Evolutionary conservation across 2,888 invertebrate genomes (phyloP).

Genomic region (Hecatera dysodea): DNA sequence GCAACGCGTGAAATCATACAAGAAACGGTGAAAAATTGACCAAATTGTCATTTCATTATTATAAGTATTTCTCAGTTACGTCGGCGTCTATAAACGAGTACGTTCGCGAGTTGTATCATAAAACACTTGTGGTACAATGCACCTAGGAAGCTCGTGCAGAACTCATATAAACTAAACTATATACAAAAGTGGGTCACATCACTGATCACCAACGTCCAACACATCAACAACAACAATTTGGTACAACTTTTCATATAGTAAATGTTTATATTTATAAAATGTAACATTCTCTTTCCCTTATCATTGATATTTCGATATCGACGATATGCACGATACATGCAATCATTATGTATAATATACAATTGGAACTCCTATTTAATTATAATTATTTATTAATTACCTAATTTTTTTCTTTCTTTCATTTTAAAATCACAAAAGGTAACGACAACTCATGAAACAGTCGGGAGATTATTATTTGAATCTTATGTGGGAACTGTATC

Average conservation of each 20-base stretch:
- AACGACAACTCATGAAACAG: conserved; percentile 83
- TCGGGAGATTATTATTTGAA: conserved; percentile 74
- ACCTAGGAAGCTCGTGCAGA: conserved; percentile 49
- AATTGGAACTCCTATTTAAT: conserved; percentile 90
- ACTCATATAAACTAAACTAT: conserved; percentile 56
- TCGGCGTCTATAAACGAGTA: conserved; percentile 33
- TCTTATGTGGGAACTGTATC: conserved; percentile 64
- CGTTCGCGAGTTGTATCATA: conserved; percentile 34
- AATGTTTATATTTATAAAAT: conserved; percentile 69
- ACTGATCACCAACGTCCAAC: not conserved
- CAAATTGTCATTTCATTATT: conserved; percentile 63
- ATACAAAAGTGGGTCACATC: conserved; percentile 35
- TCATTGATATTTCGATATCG: conserved; percentile 71
- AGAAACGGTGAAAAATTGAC: conserved; percentile 66
- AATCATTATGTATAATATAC: conserved; percentile 89
- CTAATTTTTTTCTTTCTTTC: conserved; percentile 83
- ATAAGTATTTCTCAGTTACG: conserved; percentile 10
- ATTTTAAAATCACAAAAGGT: conserved; percentile 88
- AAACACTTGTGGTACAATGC: conserved; percentile 32
- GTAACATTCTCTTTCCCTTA: conserved; percentile 64
- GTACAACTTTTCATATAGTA: conserved; percentile 68
- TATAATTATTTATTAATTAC: conserved; percentile 88
- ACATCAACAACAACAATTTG: conserved; percentile 66
- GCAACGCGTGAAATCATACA: conserved; percentile 57
- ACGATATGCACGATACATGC: conserved; percentile 76